These are phyloP conservation scores for Halcyon badia DNA, from an alignment of 2,797 vertebrate genomes.

Conservation along the genomic window DNA sequence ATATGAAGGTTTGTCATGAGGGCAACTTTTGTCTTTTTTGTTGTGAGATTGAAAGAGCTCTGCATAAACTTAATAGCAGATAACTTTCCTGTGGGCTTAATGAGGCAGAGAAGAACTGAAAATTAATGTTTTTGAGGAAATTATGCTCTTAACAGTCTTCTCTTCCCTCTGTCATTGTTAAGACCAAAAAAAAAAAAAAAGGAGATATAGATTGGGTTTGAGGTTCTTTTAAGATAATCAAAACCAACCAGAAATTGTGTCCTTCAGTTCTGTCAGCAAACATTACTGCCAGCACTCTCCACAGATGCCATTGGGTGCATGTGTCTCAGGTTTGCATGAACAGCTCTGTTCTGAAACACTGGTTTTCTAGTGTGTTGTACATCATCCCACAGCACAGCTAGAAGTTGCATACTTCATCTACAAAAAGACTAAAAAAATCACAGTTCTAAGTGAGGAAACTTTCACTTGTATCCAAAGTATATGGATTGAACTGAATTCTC, in stretches of 20 bases:
- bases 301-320: background rate
- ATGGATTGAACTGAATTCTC: background rate
- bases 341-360: background rate
- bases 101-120: background rate
- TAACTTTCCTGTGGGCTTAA: background rate
- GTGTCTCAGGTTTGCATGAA: background rate
- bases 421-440: background rate
- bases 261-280: background rate
- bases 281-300: background rate
- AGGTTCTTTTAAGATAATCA: background rate
- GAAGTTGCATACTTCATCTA: background rate
- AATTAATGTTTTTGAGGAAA: background rate
- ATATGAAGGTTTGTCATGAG: background rate
- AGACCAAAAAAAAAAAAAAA: background rate
- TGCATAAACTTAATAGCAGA: background rate
- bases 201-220: fast-evolving
- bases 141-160: background rate
- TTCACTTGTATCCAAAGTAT: background rate
- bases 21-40: background rate
- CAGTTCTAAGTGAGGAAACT: background rate
- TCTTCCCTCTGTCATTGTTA: background rate
- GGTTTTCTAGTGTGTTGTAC: background rate
- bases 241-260: background rate
- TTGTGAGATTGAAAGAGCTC: background rate
- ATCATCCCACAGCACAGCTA: background rate